These are phyloP conservation scores for Chesias legatella DNA, from an alignment of 2,888 invertebrate genomes.

Conservation along the genomic window DNA sequence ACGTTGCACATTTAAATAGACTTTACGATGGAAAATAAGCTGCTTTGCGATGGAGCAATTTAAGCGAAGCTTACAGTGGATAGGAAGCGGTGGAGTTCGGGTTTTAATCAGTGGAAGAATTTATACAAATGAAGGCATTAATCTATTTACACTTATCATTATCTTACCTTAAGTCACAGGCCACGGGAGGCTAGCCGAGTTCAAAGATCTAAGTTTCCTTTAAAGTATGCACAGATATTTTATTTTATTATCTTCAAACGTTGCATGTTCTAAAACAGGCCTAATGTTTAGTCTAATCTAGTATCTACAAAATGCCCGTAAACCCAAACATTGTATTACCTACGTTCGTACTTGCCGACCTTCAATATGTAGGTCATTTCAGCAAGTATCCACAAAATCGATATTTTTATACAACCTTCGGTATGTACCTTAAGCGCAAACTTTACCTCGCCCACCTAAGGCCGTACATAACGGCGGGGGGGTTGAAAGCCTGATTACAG, in stretches of 20 bases:
- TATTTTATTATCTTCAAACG: no score
- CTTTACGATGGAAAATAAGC: conserved; percentile 14
- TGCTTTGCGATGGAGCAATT: conserved; percentile 14
- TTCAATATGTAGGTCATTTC: conserved; percentile 9
- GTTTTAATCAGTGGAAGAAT: not conserved
- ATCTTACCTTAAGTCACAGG: no score
- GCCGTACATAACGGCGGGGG: conserved; percentile 44
- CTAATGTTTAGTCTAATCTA: no score
- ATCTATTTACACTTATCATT: no score
- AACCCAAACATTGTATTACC: no score
- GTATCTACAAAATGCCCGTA: no score
- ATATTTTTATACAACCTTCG: conserved; percentile 15
- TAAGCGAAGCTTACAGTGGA: conserved; percentile 9
- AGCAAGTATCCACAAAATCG: conserved; percentile 9
- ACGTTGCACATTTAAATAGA: conserved; percentile 20
- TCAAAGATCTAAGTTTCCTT: no score
- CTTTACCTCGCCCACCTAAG: conserved; percentile 55
- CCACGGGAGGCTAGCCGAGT: no score
- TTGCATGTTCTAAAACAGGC: no score
- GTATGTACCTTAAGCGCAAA: conserved; percentile 21
- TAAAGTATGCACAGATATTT: no score
- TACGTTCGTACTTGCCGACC: not conserved
- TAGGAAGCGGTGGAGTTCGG: not conserved
- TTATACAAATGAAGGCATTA: no score
- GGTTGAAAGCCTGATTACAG: conserved; percentile 37